These are phyloP conservation scores for Thereuonema tuberculata DNA, from an alignment of 1,140 invertebrate genomes.

Conservation along the genomic window DNA sequence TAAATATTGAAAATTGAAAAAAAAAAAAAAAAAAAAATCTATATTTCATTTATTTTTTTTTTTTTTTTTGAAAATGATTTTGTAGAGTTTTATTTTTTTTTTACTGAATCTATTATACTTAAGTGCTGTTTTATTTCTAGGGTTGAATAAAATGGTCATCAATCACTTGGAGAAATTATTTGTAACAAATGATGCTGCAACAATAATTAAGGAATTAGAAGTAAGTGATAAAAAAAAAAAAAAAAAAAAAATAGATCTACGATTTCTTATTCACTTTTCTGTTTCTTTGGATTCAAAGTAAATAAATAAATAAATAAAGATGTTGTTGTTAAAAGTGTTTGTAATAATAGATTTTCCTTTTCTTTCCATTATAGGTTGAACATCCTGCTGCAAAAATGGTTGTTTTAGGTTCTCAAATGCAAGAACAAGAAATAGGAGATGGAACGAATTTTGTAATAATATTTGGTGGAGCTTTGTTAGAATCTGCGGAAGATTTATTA, in stretches of 20 bases:
- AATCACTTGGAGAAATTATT: constrained; percentile 98
- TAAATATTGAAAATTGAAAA: too few relatives aligned
- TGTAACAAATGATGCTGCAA: constrained; percentile 97
- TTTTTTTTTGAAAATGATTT: too few relatives aligned
- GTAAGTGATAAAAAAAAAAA: constrained; percentile 36
- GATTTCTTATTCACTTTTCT: too few relatives aligned
- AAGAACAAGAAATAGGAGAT: constrained; percentile 97
- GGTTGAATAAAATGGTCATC: constrained; percentile 99
- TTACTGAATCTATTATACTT: too few relatives aligned
- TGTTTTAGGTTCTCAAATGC: constrained; percentile 91
- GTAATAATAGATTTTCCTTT: too few relatives aligned
- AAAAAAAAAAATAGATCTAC: too few relatives aligned
- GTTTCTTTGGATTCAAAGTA: too few relatives aligned
- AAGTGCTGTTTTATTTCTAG: constrained; percentile 37
- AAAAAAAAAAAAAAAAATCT: too few relatives aligned
- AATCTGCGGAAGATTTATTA: constrained; percentile 81
- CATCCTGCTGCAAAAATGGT: constrained; percentile 98
- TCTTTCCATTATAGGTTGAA: constrained; percentile 52
- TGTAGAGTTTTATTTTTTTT: too few relatives aligned
- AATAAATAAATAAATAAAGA: too few relatives aligned
- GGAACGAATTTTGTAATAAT: constrained; percentile 98
- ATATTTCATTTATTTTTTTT: too few relatives aligned
- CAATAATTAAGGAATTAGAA: constrained; percentile 90
- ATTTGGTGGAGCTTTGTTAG: constrained; percentile 78
- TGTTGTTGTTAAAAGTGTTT: too few relatives aligned